Evolutionary conservation across 2,797 vertebrate species (phyloP), one percentile per base, ranked within the genome.

Genomic region (Xenopus petersii): DNA sequence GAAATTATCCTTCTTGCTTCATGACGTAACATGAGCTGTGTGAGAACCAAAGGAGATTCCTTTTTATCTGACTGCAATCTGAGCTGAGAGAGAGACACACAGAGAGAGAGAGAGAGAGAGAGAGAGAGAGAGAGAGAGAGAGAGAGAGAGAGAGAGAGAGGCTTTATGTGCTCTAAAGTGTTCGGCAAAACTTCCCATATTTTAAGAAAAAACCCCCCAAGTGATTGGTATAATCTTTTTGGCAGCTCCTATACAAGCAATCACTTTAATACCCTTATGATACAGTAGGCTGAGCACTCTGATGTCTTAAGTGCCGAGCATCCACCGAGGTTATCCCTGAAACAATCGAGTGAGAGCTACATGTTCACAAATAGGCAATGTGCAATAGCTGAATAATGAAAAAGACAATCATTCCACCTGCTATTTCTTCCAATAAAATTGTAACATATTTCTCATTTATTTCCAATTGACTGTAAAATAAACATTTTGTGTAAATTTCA

Each of bases 21-120:
- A 17, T 88, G 89, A 89, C 81, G 87, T 89, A 91, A 90, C 60
- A 55, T 81, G 90, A 91, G 86, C 87, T 81, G 82, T 88, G 88
- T 92, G 90, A 88, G 90, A 92, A 89, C 77, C n/a, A 70, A 61
- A 84, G 81, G 83, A 75, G 83, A 82, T 86, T 88, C 87, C 87
- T 90, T 30, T 89, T 86, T 87, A 80, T 83, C 79, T 21, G 81
- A 64, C 21, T 87, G 88, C 87, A 87, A 87, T 83, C 80, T 42
- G 85, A 90, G 85, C 85, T 87, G 62, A n/a, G 26, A 30, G 86
- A 87, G 88, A 87, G 87, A 93, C 92, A 89, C 91, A 90, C 89
- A 88, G 21, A 21, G 21, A 21, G 21, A 21, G 21, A 21, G 21
- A 21, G 21, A 21, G 21, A 21, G 21, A 21, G 21, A 21, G 21